These are phyloP conservation scores for Galbula dea DNA, from an alignment of 2,113 vertebrate genomes.

Conservation along the genomic window DNA sequence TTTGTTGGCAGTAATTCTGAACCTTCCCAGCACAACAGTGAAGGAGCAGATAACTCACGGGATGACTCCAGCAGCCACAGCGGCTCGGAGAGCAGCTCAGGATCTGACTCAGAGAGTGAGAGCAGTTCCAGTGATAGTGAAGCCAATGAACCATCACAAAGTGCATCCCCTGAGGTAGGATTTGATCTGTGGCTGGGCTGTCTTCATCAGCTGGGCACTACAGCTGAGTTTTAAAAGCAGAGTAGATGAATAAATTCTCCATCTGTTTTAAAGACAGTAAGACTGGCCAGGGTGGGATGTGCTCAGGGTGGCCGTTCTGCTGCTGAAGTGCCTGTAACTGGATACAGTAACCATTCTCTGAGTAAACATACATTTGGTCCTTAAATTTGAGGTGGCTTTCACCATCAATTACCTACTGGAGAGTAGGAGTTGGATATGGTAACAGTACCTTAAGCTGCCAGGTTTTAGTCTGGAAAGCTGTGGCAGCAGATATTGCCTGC, in stretches of 20 bases:
- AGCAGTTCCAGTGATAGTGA: constrained; percentile 98
- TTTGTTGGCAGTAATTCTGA: constrained; percentile 76
- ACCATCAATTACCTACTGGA: not conserved
- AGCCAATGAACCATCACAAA: constrained; percentile 89
- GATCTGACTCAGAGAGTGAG: constrained; percentile 96
- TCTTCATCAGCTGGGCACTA: not conserved
- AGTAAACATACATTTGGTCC: not conserved
- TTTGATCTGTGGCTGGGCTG: not conserved
- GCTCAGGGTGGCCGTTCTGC: not conserved
- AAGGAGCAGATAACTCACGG: constrained; percentile 87
- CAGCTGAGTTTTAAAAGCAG: not conserved
- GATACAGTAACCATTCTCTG: not conserved
- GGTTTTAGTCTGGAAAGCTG: not conserved
- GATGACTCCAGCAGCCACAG: constrained; percentile 97
- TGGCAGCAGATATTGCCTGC: not conserved
- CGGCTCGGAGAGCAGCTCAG: constrained; percentile 96
- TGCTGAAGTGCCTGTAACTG: not conserved
- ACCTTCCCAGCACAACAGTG: constrained; percentile 86
- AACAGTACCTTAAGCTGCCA: not conserved
- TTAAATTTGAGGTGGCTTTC: not conserved
- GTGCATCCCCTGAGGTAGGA: constrained; percentile 89
- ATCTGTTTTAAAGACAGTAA: not conserved
- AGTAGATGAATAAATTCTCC: rapidly evolving
- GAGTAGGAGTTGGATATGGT: not conserved
- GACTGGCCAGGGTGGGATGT: rapidly evolving